Base-by-base conservation (phyloP, 1,140 invertebrate species). In the Drosophila mauritiana region DNA sequence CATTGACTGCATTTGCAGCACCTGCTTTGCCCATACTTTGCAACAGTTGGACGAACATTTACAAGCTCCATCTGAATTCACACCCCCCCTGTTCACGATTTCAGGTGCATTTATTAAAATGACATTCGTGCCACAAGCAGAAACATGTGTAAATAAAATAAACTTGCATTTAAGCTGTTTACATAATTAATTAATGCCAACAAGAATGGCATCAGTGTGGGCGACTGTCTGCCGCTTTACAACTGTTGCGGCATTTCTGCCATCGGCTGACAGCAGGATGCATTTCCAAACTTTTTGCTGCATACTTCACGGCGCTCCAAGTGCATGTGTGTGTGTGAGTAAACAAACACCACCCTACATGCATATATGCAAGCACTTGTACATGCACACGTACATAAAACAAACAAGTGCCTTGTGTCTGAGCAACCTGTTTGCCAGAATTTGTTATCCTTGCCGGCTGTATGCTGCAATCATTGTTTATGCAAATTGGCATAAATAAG, bases 71-170 rank as follows among this genome's bases (percentile, higher is more conserved):
- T 7, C 5, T 11, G 20, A 27, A 48, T 55, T 53, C 15, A 48
- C 31, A 22, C 20, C 3, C 2, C 4, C 42, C 15, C 25, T n/a
- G 48, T 46, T 42, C 74, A 13, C 4, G 31, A 31, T 8, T 10
- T 53, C 46, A 48, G 43, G 40, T 76, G 53, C 53, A 64, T 74
- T 75, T 58, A 67, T 76, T 67, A 61, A 57, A 75, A 74, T 73
- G 72, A 10, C 58, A 57, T 53, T 55, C 45, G 46, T 59, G 54
- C 48, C 73, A 61, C 72, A 67, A 56, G 37, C 73, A 69, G 77
- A 59, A 85, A 83, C 83, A 86, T 83, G 79, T 86, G 83, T 86
- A 86, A 86, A 86, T 86, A 83, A 86, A 89, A 89, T 86, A 89
- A 83, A 89, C 83, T 89, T 83, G 75, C 75, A 83, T 89, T 86